Evolutionary conservation across 2,113 vertebrate genomes (phyloP).

Genomic region (Zosterops hypoxanthus): DNA sequence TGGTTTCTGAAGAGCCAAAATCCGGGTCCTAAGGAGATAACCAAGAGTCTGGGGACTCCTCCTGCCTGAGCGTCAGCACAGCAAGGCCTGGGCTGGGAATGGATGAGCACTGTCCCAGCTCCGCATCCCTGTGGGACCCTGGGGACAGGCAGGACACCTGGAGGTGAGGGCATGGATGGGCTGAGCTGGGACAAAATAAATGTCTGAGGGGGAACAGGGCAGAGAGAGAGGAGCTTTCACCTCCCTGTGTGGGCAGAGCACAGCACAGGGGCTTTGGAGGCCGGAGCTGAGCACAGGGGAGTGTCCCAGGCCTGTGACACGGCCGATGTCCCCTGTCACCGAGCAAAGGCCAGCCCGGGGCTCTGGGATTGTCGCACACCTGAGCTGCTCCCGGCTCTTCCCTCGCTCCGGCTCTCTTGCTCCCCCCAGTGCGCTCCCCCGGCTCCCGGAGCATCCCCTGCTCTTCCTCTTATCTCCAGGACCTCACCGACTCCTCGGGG

Average conservation of each 20-base stretch:
- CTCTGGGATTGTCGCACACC: accelerated
- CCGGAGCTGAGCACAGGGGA: not conserved
- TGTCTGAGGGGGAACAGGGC: not conserved
- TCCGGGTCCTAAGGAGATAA: not conserved
- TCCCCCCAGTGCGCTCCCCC: not conserved
- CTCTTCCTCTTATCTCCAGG: accelerated
- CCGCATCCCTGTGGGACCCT: not conserved
- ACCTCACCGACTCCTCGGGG: accelerated
- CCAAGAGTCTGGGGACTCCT: not conserved
- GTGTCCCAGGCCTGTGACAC: not conserved
- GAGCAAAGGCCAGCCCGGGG: too few species aligned
- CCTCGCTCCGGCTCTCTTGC: not conserved
- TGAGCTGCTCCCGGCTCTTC: accelerated
- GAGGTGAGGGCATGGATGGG: not conserved
- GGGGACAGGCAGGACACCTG: not conserved
- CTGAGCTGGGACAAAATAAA: not conserved
- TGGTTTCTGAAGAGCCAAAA: not conserved
- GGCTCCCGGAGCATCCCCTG: not conserved
- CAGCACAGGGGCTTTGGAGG: not conserved
- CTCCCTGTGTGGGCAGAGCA: accelerated
- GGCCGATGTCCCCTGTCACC: accelerated
- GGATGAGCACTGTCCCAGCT: accelerated
- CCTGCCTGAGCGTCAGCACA: not conserved
- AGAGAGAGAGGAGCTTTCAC: not conserved
- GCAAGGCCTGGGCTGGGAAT: not conserved